Percentiles rank a stretch among this genome's conserved stretches.
Conservation (phyloP, 2,888 invertebrate species). For the Tromatobia lineatoria region DNA sequence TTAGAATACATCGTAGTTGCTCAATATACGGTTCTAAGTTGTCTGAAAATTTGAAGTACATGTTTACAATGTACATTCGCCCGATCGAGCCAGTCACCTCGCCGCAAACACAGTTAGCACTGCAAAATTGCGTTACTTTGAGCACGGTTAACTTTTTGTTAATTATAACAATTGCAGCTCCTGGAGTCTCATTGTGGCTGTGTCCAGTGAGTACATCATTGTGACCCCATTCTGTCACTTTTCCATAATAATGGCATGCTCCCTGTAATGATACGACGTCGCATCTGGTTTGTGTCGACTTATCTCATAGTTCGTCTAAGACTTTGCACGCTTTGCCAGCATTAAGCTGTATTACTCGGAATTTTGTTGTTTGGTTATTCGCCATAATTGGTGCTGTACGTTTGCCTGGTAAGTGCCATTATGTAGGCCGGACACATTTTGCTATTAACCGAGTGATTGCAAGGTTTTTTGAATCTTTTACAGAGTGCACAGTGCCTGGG, state of each 20-base stretch:
- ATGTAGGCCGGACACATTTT: constrained; percentile 10
- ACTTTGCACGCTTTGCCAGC: background rate
- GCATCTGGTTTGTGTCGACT: background rate
- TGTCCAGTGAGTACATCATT: background rate
- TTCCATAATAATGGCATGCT: background rate
- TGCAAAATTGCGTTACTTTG: background rate
- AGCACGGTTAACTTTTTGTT: background rate
- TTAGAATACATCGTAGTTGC: background rate
- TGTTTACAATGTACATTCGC: background rate
- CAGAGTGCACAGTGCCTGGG: constrained; percentile 2
- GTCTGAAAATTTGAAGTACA: background rate
- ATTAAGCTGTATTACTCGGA: background rate
- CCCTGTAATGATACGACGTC: background rate
- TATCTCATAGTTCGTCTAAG: background rate
- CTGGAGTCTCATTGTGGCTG: background rate
- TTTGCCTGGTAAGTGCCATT: background rate
- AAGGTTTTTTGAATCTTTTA: background rate
- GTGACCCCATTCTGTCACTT: background rate
- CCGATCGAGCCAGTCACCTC: background rate
- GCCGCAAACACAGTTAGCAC: background rate
- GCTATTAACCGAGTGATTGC: background rate
- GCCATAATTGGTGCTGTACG: background rate
- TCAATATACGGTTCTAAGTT: background rate
- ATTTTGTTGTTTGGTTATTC: background rate
- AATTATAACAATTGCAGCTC: background rate